Base-by-base conservation (phyloP, 1,140 invertebrate genomes). In the Sycophaga agraensis region DNA sequence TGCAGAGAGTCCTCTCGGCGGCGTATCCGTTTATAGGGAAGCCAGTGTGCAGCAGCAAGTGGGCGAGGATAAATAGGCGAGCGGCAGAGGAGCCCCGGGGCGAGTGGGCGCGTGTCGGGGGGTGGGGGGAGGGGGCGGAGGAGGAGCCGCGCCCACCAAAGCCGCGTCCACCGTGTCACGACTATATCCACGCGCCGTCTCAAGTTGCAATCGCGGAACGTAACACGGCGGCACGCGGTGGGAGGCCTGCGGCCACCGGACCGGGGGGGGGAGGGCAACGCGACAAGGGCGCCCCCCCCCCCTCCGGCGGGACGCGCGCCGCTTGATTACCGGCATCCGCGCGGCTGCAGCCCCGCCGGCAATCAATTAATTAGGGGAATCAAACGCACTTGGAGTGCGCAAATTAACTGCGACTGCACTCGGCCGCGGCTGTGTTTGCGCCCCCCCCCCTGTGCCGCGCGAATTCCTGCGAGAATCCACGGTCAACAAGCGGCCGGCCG, bases 291-390 rank as follows among this genome's bases (percentile, higher is more conserved):
- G 43, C 14, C 21, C n/a, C 43, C 5, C 16, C 39, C 2, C 24
- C 45, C 21, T n/a, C 17, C 31, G 50, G 21, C 37, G 22, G n/a
- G 2, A 26, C n/a, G n/a, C n/a, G n/a, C n/a, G n/a, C n/a, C 69
- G 69, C 65, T 74, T 74, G 76, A 79, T 79, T 79, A 78, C 70
- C 67, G 70, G 68, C 73, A 76, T 77, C 70, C 72, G 70, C 70
- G 70, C 70, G 73, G 66, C 68, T 66, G 68, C 61, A 50, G 39
- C 45, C 59, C n/a, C 76, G 77, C 76, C 67, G 70, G 67, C 73
- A 78, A 77, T 79, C 79, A 81, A 81, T 81, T 80, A 81, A 81
- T 81, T 80, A 80, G 75, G 73, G 76, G 76, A 81, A 81, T 80
- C 78, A 79, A 80, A 79, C 76, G 75, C 79, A 80, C 78, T 79